These are phyloP conservation scores for Hemiscyllium ocellatum DNA, from an alignment of 2,113 vertebrate genomes.

Conservation along the genomic window DNA sequence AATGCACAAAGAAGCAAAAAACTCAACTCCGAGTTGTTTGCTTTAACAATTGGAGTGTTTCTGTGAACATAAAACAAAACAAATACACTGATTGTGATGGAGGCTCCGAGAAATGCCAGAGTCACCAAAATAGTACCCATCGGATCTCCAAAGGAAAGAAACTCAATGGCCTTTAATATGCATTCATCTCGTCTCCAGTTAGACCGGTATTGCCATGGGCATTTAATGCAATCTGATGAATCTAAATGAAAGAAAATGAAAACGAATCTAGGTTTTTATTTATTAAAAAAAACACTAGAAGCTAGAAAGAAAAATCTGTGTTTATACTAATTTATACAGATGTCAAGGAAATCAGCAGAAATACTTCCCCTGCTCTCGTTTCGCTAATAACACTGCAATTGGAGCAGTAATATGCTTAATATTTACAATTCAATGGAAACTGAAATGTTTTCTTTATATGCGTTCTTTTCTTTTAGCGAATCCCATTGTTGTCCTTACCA, in stretches of 20 bases:
- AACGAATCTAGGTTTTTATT: too few species aligned
- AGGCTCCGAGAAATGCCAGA: conserved; percentile 52
- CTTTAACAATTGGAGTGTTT: conserved; percentile 40
- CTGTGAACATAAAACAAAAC: conserved; percentile 50
- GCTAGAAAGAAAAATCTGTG: too few species aligned
- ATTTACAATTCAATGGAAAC: too few species aligned
- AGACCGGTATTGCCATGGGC: background rate
- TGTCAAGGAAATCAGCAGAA: too few species aligned
- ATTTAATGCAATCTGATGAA: background rate
- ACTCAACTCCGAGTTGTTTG: background rate
- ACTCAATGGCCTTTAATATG: background rate
- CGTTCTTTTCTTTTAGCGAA: too few species aligned
- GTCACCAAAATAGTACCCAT: conserved; percentile 48
- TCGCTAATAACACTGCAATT: too few species aligned
- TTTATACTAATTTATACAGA: too few species aligned
- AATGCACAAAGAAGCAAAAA: background rate
- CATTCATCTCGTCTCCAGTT: background rate
- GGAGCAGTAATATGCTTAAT: too few species aligned
- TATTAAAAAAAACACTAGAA: too few species aligned
- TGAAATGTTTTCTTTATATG: too few species aligned
- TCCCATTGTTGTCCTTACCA: background rate
- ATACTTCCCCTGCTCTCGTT: too few species aligned
- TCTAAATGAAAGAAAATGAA: background rate
- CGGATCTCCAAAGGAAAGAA: background rate
- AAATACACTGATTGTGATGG: conserved; percentile 47